Evolutionary conservation across 2,113 vertebrate species (phyloP), one percentile per base, ranked within the genome.

Genomic region (Morone chrysops): DNA sequence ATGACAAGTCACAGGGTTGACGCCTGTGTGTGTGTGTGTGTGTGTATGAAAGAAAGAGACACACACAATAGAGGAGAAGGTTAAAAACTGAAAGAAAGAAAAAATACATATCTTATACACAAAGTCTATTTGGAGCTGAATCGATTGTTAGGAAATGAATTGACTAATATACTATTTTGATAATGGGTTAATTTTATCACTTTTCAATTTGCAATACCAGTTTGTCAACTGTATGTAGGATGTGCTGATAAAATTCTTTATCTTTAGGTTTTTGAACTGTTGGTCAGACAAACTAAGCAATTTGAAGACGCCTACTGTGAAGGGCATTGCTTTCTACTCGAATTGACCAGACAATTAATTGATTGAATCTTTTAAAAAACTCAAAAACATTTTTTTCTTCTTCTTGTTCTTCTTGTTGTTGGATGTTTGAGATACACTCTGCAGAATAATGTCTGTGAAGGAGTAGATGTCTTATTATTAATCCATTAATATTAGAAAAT

Each of bases 1-100:
- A 68, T 85, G 90, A 90, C 90, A 88, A 80, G 83, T 80, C 62
- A 22, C 45, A 69, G 73, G 17, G 51, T 11, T 80, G 68, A 81
- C 16, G 77, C 36, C 22, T 57, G 71, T 36, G 8, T 67, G 18
- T 80, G 75, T 79, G 59, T 57, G 45, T 36, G 40, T 31, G 59
- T 17, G 70, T 25, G 22, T 3, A 50, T 9, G 20, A 6, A 12
- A 10, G 48, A 57, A 18, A 45, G 56, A 51, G 63, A 12, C 38
- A 31, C 40, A 65, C 1, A 18, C 6, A 41, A 31, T 6, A 41
- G 41, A 18, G 43, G 5, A 12, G 22, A 38, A 17, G 25, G 51
- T 36, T n/a, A 57, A 43, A 43, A 13, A 41, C 45, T 10, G 41
- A 20, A 48, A 63, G 10, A 14, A 12, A 57, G 8, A 45, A 11